Base-by-base conservation (phyloP, 2,113 vertebrate genomes). In the Oreocharis arfaki region DNA sequence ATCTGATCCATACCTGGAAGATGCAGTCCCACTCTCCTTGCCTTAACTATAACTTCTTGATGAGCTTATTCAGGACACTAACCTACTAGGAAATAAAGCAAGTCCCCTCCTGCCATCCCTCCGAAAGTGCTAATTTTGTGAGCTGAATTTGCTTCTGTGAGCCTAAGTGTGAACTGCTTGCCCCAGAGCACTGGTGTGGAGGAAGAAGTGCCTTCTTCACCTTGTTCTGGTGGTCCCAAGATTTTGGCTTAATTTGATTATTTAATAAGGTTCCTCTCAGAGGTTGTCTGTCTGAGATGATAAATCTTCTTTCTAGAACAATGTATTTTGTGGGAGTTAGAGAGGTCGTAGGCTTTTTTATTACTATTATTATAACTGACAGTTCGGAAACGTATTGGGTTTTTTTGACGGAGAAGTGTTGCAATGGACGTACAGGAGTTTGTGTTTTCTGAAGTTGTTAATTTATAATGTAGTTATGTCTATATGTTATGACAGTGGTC, bases 221-320 rank as follows among this genome's bases (percentile, higher is more conserved):
- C 7, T 26, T 37, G 0, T 49, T 44, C 11, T 27, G 23, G 13
- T 74, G 60, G 16, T 59, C 0, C 0, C 39, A 73, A 61, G 50
- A 60, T 69, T 76, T 83, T 83, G 68, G 9, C 33, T 75, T 91
- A 2, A 2, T 74, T 70, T 75, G 30, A 15, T 39, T n/a, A 6
- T 39, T n/a, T 33, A 18, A 37, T 61, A 41, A 50, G 27, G 11
- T 63, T 15, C 17, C 32, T 86, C 35, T 69, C 35, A 10, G 41
- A 76, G 21, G 9, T 12, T 12, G 7, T 27, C 18, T 30, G 21
- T 41, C n/a, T 59, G 35, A 68, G 41, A 24, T 67, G 47, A 22
- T 79, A 30, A 22, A 11, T 93, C 17, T 33, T 63, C 57, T 57
- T 88, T 28, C 55, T 71, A 33, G 46, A 47, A 8, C 2, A 1